Conservation (phyloP, 2,113 vertebrate species). For the Calyptommatus sinebrachiatus region DNA sequence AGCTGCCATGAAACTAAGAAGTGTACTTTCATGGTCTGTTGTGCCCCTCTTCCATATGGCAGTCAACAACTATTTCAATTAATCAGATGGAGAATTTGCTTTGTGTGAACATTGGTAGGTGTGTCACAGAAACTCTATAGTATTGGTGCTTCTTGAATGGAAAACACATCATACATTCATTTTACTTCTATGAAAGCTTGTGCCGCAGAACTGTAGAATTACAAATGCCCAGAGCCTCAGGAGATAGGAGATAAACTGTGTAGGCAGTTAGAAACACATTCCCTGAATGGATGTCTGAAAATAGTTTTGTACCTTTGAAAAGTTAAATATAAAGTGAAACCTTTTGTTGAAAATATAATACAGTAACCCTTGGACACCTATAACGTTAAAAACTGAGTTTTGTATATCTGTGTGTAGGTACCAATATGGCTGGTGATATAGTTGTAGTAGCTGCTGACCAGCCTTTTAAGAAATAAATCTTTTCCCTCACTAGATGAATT, state of each 20-base stretch:
- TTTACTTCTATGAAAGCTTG: constrained; percentile 22
- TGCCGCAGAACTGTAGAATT: constrained; percentile 12
- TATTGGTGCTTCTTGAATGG: constrained; percentile 20
- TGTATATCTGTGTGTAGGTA: too few relatives aligned
- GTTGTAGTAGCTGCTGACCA: too few relatives aligned
- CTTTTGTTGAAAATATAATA: constrained; percentile 33
- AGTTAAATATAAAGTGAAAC: constrained; percentile 30
- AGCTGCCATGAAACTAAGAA: background rate
- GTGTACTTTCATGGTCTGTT: background rate
- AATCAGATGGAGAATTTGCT: constrained; percentile 10
- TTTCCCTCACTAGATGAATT: background rate
- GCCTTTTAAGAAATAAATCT: background rate
- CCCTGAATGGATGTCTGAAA: constrained; percentile 55
- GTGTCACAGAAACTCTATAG: background rate
- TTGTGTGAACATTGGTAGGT: constrained; percentile 4
- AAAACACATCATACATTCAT: background rate
- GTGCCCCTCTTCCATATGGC: constrained; percentile 20
- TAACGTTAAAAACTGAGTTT: too few relatives aligned
- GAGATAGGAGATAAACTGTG: constrained; percentile 36
- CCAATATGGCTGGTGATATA: background rate
- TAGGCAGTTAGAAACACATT: constrained; percentile 41
- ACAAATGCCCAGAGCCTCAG: constrained; percentile 43
- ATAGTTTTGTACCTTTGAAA: constrained; percentile 32
- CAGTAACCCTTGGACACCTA: too few relatives aligned
- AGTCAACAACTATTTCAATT: constrained; percentile 33